Base-by-base conservation (phyloP, 2,113 vertebrate species). In the Solea solea region DNA sequence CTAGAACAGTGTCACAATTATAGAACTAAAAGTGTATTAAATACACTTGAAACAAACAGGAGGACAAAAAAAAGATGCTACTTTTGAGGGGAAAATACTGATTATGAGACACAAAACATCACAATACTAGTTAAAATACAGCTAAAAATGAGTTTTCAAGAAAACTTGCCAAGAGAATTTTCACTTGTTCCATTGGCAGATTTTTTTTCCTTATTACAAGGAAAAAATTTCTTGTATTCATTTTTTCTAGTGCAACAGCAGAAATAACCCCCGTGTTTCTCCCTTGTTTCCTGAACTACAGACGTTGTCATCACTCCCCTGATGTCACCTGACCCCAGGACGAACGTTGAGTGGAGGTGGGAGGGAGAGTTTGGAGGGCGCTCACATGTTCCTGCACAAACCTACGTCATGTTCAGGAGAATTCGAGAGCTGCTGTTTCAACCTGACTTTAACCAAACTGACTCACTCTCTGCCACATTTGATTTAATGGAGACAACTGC, bases 361-460 rank as follows among this genome's bases (percentile, higher is more conserved):
- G 64, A 50, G 64, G 64, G 5, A 9, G 15, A 42, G 15, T 11
- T 1, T 5, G 68, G 34, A 58, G 56, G 69, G 27, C 7, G 13
- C 5, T 69, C 13, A 41, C 42, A 71, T 76, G 57, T 71, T 82
- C 56, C 69, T 51, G 6, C 13, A 42, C 51, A 63, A 69, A 74
- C 46, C 9, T 69, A 58, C 58, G 21, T 79, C 51, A 65, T 25
- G 50, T 42, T 52, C 49, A 72, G 64, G 34, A 57, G 55, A n/a
- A 49, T 67, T 49, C 34, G 21, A 59, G 14, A 48, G 39, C 65
- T 0, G 1, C 53, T 51, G 58, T 62, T 53, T 69, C 48, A 69
- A 46, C 49, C 63, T 60, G 48, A 48, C 15, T 51, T 45, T 16
- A 57, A 2, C 50, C 25, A 48, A 21, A 64, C 5, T 68, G 53